Conservation (phyloP, 1,140 invertebrate species). For the Eumaeus atala region DNA sequence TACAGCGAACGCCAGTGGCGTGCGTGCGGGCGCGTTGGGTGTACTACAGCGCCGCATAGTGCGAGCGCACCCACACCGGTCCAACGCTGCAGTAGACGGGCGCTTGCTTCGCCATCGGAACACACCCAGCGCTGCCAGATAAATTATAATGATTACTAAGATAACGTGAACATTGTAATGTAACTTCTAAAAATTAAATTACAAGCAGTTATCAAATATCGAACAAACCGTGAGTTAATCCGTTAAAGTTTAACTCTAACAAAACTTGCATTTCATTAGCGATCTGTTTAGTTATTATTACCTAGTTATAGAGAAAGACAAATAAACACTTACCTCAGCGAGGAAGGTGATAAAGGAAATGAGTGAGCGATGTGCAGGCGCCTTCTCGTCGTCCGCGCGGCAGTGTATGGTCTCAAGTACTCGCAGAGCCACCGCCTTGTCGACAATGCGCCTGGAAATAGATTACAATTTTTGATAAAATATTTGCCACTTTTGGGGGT, state of each 20-base stretch:
- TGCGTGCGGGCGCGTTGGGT: conserved; percentile 22
- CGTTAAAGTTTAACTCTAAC: no score
- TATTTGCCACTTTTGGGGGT: no score
- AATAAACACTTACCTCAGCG: conserved; percentile 31
- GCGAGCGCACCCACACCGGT: conserved; percentile 19
- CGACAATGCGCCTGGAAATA: conserved; percentile 23
- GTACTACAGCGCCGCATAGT: conserved; percentile 35
- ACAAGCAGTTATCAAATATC: no score
- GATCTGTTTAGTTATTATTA: neutral
- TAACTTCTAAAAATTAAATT: no score
- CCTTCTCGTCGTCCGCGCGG: conserved; percentile 15
- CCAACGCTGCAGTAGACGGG: conserved; percentile 30
- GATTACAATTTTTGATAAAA: neutral
- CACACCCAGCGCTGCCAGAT: conserved; percentile 35
- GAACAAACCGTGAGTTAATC: no score
- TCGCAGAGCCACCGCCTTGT: conserved; percentile 21
- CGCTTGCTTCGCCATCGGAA: conserved; percentile 15
- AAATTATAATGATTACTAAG: neutral
- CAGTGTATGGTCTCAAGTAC: conserved; percentile 28
- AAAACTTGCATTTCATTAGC: no score
- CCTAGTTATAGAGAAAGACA: neutral
- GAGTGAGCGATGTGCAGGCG: conserved; percentile 30
- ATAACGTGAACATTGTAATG: no score
- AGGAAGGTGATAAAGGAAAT: conserved; percentile 24
- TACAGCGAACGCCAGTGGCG: conserved; percentile 28